Evolutionary conservation across 92 coral and sea anemone genomes (phyloP).

Genomic region (Diadumene lineata): DNA sequence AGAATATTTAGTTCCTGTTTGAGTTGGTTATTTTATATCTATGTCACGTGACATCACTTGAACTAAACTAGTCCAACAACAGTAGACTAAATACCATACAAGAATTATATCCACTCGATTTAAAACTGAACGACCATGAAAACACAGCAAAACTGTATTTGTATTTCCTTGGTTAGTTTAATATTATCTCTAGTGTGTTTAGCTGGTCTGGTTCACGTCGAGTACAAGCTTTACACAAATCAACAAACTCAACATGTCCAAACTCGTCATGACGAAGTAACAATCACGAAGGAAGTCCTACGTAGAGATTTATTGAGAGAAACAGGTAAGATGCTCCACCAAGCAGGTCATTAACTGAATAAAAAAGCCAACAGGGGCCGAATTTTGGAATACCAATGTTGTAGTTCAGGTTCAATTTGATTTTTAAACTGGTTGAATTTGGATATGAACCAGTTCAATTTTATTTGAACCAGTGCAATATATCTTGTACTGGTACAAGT

Average conservation of each 20-base stretch:
- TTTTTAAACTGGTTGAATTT: too few relatives aligned
- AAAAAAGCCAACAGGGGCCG: too few relatives aligned
- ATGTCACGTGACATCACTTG: background rate
- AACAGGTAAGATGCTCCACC: background rate
- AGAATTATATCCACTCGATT: background rate
- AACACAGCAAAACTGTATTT: background rate
- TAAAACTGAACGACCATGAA: constrained; percentile 4
- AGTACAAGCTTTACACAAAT: constrained; percentile 20
- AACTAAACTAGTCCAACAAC: background rate
- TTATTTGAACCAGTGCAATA: too few relatives aligned
- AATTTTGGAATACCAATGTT: too few relatives aligned
- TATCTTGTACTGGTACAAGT: too few relatives aligned
- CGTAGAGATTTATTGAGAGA: background rate
- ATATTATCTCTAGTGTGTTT: constrained; percentile 16
- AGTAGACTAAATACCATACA: background rate
- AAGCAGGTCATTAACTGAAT: background rate
- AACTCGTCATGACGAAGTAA: background rate
- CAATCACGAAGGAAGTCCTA: background rate
- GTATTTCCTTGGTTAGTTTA: constrained; percentile 7
- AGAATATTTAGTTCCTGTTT: background rate
- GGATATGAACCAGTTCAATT: too few relatives aligned
- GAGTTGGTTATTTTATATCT: too few relatives aligned
- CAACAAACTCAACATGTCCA: constrained; percentile 8
- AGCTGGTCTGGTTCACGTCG: constrained; percentile 18
- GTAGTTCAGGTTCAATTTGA: too few relatives aligned